phyloP scores from a whole-genome alignment of 2,888 invertebrate species.

The Athalia rosae region DNA sequence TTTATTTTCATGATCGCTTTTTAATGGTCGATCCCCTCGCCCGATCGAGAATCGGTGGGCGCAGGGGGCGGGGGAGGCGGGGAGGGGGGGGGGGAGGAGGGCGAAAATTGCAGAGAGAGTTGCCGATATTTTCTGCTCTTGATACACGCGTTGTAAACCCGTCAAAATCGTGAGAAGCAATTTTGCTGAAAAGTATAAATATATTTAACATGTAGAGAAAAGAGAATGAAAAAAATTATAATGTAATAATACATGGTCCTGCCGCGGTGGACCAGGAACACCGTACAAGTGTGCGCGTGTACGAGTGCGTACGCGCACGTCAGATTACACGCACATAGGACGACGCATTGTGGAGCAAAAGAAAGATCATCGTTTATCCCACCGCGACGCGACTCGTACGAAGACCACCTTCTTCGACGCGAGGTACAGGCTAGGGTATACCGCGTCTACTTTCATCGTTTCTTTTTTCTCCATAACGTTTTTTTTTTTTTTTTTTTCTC shows the following conservation, averaged over 20 bases:
- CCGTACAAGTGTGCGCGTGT: not conserved
- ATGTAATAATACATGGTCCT: too few relatives aligned
- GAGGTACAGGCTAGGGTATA: constrained; percentile 15
- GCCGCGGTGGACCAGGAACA: not conserved
- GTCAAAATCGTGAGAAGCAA: constrained; percentile 1
- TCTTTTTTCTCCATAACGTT: not conserved
- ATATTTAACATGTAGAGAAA: not conserved
- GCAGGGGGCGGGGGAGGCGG: not conserved
- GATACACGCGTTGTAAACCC: not conserved
- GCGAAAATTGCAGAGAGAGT: constrained; percentile 38
- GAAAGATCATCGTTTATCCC: constrained; percentile 16
- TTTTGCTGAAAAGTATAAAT: not conserved
- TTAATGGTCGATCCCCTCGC: constrained; percentile 33
- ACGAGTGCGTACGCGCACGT: not conserved
- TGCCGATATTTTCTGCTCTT: not conserved
- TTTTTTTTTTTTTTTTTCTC: constrained; percentile 17
- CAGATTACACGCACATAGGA: not conserved
- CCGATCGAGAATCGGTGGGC: not conserved
- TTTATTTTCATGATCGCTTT: constrained; percentile 45
- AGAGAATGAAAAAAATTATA: not conserved
- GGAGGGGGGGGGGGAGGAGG: constrained; percentile 20
- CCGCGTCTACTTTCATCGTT: not conserved
- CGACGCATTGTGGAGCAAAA: not conserved
- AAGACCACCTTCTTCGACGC: constrained; percentile 10
- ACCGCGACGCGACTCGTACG: not conserved